Conservation (phyloP, 2,888 invertebrate species). For the Zygothrica quintamaculata region DNA sequence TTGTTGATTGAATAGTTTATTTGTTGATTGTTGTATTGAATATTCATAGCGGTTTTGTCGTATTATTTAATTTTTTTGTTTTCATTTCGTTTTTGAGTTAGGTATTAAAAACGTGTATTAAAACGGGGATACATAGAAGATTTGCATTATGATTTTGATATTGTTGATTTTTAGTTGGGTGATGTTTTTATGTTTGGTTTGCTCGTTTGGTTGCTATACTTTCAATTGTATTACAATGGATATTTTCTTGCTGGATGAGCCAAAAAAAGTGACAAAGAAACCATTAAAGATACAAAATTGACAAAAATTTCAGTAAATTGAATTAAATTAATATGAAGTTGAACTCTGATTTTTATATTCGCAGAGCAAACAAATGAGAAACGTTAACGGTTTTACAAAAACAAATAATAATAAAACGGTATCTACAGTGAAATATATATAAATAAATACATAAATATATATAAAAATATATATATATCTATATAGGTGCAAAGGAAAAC, state of each 20-base stretch:
- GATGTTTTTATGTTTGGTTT: conserved; percentile 69
- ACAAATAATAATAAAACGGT: conserved; percentile 1
- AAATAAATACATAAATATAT: conserved; percentile 5
- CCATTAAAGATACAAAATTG: conserved; percentile 53
- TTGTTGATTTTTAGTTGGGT: conserved; percentile 55
- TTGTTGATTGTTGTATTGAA: conserved; percentile 24
- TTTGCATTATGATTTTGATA: conserved; percentile 67
- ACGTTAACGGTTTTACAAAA: conserved; percentile 26
- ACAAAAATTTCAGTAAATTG: conserved; percentile 19
- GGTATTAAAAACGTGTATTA: conserved; percentile 38
- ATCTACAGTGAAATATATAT: conserved; percentile 8
- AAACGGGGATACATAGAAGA: conserved; percentile 76
- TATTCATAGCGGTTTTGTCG: conserved; percentile 22
- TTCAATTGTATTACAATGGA: conserved; percentile 82
- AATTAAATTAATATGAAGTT: conserved; percentile 6
- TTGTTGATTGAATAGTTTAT: conserved; percentile 32
- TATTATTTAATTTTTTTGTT: conserved; percentile 24
- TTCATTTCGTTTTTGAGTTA: conserved; percentile 27
- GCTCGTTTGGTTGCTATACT: conserved; percentile 75
- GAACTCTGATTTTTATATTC: conserved; percentile 21
- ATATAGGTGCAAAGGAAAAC: conserved; percentile 1
- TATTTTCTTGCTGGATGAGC: conserved; percentile 77
- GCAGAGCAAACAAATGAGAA: conserved; percentile 79
- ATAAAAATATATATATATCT: conserved; percentile 3
- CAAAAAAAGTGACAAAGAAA: conserved; percentile 66